Conservation (phyloP, 2,888 invertebrate genomes). For the Spodoptera picta region DNA sequence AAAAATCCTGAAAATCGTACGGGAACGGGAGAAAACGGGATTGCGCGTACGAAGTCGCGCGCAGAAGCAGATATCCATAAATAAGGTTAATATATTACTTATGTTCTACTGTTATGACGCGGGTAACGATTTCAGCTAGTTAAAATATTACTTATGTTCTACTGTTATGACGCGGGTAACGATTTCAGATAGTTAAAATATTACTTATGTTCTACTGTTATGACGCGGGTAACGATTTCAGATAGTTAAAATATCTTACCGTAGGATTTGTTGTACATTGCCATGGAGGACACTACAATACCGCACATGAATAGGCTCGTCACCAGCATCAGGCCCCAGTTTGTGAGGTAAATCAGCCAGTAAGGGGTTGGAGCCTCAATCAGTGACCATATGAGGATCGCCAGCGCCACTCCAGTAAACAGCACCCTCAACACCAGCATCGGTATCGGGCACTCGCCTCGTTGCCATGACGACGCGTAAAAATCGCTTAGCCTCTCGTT, state of each 20-base stretch:
- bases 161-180: not conserved
- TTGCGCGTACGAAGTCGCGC: too few species aligned
- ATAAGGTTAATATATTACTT: too few species aligned
- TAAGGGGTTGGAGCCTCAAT: conserved; percentile 59
- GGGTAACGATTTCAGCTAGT: not conserved
- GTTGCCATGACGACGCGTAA: conserved; percentile 82
- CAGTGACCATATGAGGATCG: conserved; percentile 76
- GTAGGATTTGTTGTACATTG: conserved; percentile 60
- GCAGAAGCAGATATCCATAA: too few species aligned
- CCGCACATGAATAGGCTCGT: conserved; percentile 68
- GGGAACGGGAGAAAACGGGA: too few species aligned
- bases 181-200: conserved; percentile 1
- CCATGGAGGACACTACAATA: conserved; percentile 69
- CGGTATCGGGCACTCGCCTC: conserved; percentile 77
- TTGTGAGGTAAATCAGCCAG: conserved; percentile 82
- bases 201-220: too few species aligned
- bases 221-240: not conserved
- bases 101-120: too few species aligned
- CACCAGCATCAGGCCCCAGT: conserved; percentile 80
- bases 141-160: too few species aligned
- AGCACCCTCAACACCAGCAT: conserved; percentile 73
- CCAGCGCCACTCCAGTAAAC: conserved; percentile 64
- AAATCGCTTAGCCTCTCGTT: conserved; percentile 79
- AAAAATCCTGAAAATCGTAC: too few species aligned
- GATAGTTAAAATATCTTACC: conserved; percentile 63